Evolutionary conservation across 2,888 invertebrate species (phyloP).

Genomic region (Pammene aurita): DNA sequence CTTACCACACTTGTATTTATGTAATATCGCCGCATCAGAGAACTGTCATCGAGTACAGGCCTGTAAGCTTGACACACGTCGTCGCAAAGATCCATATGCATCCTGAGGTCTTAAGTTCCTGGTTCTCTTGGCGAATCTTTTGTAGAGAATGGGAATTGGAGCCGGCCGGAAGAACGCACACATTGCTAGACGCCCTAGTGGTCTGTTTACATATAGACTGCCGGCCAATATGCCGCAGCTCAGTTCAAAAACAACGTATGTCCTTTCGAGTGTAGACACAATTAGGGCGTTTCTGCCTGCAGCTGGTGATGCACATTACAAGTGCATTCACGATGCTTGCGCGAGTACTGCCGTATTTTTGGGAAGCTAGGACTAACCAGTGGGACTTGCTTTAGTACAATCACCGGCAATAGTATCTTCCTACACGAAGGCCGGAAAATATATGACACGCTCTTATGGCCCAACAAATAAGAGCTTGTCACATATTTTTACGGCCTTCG

Average conservation of each 20-base stretch:
- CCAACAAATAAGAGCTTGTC: too few species aligned
- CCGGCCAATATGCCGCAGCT: background rate
- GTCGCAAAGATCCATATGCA: background rate
- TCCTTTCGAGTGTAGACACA: background rate
- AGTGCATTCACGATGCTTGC: background rate
- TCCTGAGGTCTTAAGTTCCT: background rate
- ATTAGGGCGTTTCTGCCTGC: background rate
- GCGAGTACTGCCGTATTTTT: background rate
- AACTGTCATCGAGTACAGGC: too few species aligned
- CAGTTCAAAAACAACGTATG: background rate
- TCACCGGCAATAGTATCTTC: too few species aligned
- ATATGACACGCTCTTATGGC: too few species aligned
- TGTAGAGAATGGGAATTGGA: background rate
- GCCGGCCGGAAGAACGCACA: background rate
- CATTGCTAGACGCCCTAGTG: background rate
- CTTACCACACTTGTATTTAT: background rate
- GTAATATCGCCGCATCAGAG: background rate
- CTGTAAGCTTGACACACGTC: background rate
- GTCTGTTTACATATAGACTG: conserved; percentile 4
- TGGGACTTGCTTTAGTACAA: background rate
- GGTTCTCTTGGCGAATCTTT: background rate
- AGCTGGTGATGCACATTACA: background rate
- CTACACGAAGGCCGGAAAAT: too few species aligned
- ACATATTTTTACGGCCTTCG: too few species aligned
- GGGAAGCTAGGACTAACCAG: background rate